Evolutionary conservation across 2,797 vertebrate genomes (phyloP), one percentile per base, ranked within the genome.

Genomic region (Silurus lanzhouensis): DNA sequence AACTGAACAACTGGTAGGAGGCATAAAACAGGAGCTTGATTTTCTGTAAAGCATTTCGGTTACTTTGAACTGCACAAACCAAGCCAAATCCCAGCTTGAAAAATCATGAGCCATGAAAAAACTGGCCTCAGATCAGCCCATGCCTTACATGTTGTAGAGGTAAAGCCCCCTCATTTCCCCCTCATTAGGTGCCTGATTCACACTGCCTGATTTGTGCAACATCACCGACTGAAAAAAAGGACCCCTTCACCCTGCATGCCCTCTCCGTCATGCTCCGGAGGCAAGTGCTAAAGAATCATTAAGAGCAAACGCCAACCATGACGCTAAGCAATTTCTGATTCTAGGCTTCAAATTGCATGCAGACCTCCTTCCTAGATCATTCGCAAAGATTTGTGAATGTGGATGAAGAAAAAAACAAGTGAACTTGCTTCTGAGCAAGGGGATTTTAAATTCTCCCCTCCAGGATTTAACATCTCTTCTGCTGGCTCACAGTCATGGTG

Each of bases 201-300:
- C 66, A 75, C 75, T 83, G 85, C 76, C 68, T 83, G 52, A 86
- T 80, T 83, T 61, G n/a, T 67, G 22, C 72, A 70, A 68, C 15
- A 68, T 70, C 48, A 22, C 60, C 58, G 48, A 78, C 75, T 74
- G 68, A 72, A 46, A 27, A 83, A 87, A 84, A 70, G 81, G 44
- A 52, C 46, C 71, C 70, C 48, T 48, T 63, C 83, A 72, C 79
- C 80, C 71, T 67, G 66, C 86, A 84, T 88, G 90, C 85, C 91
- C 91, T 86, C 82, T 46, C 63, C 10, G 87, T 91, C 88, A 87
- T 74, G 84, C 87, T 87, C 91, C 87, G 89, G 90, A 90, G 81
- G 85, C 0, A 81, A 89, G 91, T 87, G 91, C 92, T 92, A 91
- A 63, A 89, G 89, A 92, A 88, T 92, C 91, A 92, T 93, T 93